Percentiles rank a stretch among this genome's conserved stretches.
Evolutionary conservation across 2,797 vertebrate species (phyloP).

Genomic region (Triplophysa bombifrons): DNA sequence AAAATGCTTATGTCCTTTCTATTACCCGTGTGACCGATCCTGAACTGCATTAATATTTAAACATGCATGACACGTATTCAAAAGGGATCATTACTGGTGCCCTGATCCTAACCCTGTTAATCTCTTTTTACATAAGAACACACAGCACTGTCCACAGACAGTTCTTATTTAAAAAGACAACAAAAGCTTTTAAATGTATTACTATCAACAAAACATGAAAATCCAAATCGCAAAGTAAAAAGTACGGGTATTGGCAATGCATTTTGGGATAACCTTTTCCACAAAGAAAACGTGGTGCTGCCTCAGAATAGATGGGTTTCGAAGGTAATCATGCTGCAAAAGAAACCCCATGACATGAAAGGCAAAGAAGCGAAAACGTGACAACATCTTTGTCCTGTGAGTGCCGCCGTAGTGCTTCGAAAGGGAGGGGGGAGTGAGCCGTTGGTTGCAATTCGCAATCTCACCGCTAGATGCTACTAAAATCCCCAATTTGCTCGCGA

Average conservation of each 20-base stretch:
- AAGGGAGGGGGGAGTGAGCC: too few species aligned
- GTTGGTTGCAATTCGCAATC: too few species aligned
- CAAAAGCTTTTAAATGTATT: too few species aligned
- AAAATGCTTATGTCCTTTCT: background rate
- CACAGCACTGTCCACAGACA: background rate
- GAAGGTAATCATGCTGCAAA: background rate
- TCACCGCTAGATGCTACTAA: too few species aligned
- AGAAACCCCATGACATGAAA: background rate
- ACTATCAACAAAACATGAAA: background rate
- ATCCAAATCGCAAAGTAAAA: too few species aligned
- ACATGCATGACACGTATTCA: conserved; percentile 2
- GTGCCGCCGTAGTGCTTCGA: too few species aligned
- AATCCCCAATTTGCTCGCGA: too few species aligned
- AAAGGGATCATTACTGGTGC: background rate
- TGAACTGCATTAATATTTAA: conserved; percentile 18
- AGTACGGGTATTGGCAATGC: background rate
- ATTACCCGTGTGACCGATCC: background rate
- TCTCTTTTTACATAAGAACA: conserved; percentile 4
- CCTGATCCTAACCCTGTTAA: conserved; percentile 8
- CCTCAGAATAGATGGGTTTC: background rate
- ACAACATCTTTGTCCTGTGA: too few species aligned
- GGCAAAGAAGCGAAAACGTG: too few species aligned
- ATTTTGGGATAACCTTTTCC: background rate
- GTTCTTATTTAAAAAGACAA: too few species aligned
- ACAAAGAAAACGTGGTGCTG: background rate